phyloP scores from a whole-genome alignment of 2,113 vertebrate species.

The Heterocephalus glaber region DNA sequence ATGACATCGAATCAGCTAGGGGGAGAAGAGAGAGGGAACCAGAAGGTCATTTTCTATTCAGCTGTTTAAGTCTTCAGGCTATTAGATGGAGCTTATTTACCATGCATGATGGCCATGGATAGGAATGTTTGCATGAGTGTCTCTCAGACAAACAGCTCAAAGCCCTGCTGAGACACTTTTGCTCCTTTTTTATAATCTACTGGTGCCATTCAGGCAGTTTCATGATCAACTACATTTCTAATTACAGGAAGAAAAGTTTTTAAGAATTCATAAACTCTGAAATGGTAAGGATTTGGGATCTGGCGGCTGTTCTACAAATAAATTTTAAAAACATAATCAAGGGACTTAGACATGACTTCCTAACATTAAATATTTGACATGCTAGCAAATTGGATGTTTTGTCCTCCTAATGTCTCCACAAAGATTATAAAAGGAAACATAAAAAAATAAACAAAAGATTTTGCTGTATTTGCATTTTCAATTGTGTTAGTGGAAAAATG shows the following conservation, averaged over 20 bases:
- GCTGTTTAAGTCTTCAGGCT: conserved; percentile 81
- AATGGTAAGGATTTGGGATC: conserved; percentile 82
- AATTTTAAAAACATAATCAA: conserved; percentile 87
- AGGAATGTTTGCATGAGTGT: conserved; percentile 71
- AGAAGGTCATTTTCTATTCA: conserved; percentile 81
- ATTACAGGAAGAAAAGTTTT: conserved; percentile 84
- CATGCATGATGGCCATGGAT: conserved; percentile 73
- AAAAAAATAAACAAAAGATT: conserved; percentile 77
- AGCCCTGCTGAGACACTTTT: conserved; percentile 85
- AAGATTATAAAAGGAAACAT: conserved; percentile 68
- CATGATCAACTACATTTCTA: conserved; percentile 83
- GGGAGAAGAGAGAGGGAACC: conserved; percentile 58
- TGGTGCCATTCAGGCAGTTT: conserved; percentile 87
- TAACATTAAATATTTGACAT: conserved; percentile 86
- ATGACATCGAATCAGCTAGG: conserved; percentile 97
- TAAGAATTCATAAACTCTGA: conserved; percentile 87
- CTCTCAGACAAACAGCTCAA: conserved; percentile 83
- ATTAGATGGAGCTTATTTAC: conserved; percentile 84
- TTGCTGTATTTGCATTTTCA: conserved; percentile 59
- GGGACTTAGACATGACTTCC: conserved; percentile 84
- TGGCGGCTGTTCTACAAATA: conserved; percentile 87
- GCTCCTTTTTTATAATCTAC: conserved; percentile 85
- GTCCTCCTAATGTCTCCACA: conserved; percentile 62
- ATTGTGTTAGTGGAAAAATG: conserved; percentile 33
- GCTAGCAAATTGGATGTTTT: conserved; percentile 78